These are phyloP conservation scores for Cebidichthys violaceus DNA, from an alignment of 2,113 vertebrate species.

Conservation along the genomic window DNA sequence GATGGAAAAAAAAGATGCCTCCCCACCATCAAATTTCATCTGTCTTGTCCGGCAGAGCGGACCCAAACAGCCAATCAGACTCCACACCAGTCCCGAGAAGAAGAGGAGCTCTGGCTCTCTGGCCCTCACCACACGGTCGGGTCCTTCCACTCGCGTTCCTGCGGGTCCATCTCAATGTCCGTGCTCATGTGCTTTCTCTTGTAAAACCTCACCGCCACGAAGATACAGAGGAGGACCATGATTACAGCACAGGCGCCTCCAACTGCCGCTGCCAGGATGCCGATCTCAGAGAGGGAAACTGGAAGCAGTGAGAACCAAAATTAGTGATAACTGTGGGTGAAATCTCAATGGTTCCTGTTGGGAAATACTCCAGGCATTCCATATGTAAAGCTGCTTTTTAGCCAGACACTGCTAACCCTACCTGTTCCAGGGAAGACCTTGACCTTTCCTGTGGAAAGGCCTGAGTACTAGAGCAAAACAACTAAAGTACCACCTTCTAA, in stretches of 20 bases:
- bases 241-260: constrained; percentile 85
- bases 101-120: constrained; percentile 16
- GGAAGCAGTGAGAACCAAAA: neutral
- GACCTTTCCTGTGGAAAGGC: neutral
- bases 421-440: neutral
- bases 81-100: constrained; percentile 47
- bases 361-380: neutral
- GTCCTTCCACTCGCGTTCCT: constrained; percentile 56
- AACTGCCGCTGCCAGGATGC: constrained; percentile 85
- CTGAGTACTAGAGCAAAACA: neutral
- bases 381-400: neutral
- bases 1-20: constrained; percentile 44
- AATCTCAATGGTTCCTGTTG: neutral
- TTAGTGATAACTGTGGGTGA: neutral
- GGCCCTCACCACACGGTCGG: constrained; percentile 84
- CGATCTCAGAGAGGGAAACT: constrained; percentile 90
- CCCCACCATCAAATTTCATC: constrained; percentile 2
- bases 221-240: constrained; percentile 81
- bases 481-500: neutral
- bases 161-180: constrained; percentile 45
- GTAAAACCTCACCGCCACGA: constrained; percentile 80
- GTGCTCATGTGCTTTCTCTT: constrained; percentile 61
- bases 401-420: neutral
- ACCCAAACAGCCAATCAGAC: constrained; percentile 41
- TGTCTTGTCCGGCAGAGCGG: constrained; percentile 44